Evolutionary conservation across 2,888 invertebrate species (phyloP), one percentile per base, ranked within the genome.

Genomic region (Aphidoletes aphidimyza): DNA sequence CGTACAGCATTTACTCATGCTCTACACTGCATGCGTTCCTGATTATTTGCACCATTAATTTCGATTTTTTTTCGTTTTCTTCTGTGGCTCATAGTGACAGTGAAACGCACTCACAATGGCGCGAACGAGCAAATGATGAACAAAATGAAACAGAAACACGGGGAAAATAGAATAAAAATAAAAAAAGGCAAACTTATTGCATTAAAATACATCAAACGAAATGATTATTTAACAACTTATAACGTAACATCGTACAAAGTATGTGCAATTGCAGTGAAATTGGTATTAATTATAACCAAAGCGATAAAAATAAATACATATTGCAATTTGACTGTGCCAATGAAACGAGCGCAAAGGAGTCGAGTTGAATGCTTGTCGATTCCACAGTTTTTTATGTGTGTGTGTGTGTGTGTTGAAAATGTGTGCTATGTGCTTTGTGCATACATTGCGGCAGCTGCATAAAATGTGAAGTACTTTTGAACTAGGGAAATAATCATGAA

Each of bases 181-280:
- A 39, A 39, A 54, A 54, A 54, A 54, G 22, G 9, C 22, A 22
- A 69, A 69, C 69, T 69, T 69, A 69, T 69, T 69, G 69, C 69
- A 69, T 69, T 81, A 37, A 78, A 36, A 81, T 81, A 81, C 81
- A 81, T 81, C 81, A 81, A 81, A 81, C 81, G 37, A 81, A 81
- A 81, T 81, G 37, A 81, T 81, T 81, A 81, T 81, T 81, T 81
- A 81, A 81, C 81, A 81, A 81, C 37, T 81, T 37, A 69, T 69
- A 69, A 34, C 69, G n/a, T 69, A 69, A 69, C 69, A n/a, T n/a
- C n/a, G n/a, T n/a, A n/a, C n/a, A 69, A 69, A 30, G 69, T 69
- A 69, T 69, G n/a, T n/a, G 69, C 69, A 69, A 69, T 30, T 14
- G 69, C 69, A 14, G 69, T 69, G 69, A 30, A 69, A 69, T 30